Evolutionary conservation across 2,797 vertebrate species (phyloP), one percentile per base, ranked within the genome.

Genomic region (Mormyrus hasselquistii): DNA sequence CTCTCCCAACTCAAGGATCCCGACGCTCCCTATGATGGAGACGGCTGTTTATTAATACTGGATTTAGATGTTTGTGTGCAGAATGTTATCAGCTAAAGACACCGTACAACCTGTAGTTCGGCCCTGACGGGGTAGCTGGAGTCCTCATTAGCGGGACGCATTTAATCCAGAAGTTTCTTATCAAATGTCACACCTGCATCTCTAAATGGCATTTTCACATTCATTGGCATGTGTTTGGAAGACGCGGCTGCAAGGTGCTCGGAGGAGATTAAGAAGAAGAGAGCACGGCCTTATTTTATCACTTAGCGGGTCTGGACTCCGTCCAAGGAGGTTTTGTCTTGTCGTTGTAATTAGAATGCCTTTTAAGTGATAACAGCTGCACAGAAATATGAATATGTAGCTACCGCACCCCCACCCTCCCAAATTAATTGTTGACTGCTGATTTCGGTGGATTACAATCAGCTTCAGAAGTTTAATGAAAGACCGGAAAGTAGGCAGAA

Each of bases 281-380:
- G 96, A 96, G 95, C 95, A 96, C 96, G 95, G 95, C 97, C 96
- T 96, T 97, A 97, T 97, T 97, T 97, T 97, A 97, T 97, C 96
- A 97, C 97, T 97, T 97, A 97, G 96, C 95, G 95, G 96, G 96
- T 96, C 96, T 97, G 96, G 97, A 97, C 96, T 95, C 96, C 96
- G 96, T 97, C 97, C 96, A 97, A 97, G 96, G 95, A 96, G 96
- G 97, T 97, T 97, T 97, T 97, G 96, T 97, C 96, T 97, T 97
- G 96, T 97, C 97, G 96, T 97, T 97, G 97, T 97, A 97, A 97
- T 97, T 97, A 97, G 97, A 97, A 97, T 97, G 96, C 96, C 96
- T 97, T 97, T 97, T 97, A 97, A 97, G 96, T 96, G 96, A 97
- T 97, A 97, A 97, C 96, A 95, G 96, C 96, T 96, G 97, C 96